Conservation (phyloP, 2,888 invertebrate species). For the Polyommatus iphigenia region DNA sequence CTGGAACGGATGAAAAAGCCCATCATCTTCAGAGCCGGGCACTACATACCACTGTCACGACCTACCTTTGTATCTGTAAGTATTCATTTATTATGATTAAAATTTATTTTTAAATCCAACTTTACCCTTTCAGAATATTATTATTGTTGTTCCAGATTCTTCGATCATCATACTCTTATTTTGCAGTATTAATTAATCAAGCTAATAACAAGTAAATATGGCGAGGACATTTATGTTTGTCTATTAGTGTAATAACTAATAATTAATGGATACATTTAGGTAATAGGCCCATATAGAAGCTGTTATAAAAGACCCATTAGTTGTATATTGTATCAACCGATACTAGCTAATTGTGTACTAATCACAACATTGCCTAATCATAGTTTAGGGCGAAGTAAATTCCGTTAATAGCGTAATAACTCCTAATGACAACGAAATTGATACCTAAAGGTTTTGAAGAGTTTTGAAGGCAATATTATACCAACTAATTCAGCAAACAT, state of each 20-base stretch:
- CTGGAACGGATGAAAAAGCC: constrained; percentile 75
- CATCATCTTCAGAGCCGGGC: constrained; percentile 74
- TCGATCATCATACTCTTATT: constrained; percentile 70
- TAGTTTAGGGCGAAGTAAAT: background rate
- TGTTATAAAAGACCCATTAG: background rate
- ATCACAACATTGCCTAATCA: constrained; percentile 4
- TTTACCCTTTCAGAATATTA: constrained; percentile 38
- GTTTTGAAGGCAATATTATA: background rate
- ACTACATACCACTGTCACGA: constrained; percentile 73
- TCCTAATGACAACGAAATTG: background rate
- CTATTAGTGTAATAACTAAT: background rate
- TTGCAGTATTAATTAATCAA: constrained; percentile 68
- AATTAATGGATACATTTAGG: background rate
- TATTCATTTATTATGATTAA: constrained; percentile 26
- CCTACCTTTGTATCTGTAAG: constrained; percentile 76
- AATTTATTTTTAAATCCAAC: background rate
- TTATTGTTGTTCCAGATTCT: constrained; percentile 58
- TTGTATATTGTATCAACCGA: background rate
- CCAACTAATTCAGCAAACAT: too few species aligned
- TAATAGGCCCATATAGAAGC: background rate
- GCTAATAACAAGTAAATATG: constrained; percentile 49
- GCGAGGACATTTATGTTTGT: background rate
- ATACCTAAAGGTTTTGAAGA: background rate
- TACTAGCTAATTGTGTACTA: background rate
- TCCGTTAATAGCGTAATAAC: background rate